Conservation (phyloP, 1,140 invertebrate species). For the Ceratina japonica region DNA sequence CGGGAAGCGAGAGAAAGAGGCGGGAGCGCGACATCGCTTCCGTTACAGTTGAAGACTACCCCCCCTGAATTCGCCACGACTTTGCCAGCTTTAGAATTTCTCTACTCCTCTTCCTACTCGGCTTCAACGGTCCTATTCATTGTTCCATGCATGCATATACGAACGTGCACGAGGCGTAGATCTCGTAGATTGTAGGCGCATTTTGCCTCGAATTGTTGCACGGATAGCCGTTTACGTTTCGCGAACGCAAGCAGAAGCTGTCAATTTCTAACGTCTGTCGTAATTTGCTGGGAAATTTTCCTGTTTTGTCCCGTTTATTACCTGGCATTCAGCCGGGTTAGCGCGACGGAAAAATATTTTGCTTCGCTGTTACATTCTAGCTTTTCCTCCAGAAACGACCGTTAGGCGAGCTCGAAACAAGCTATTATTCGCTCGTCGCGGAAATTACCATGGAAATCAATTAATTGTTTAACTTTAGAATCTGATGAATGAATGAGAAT, state of each 20-base stretch:
- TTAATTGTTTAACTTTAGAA: neutral
- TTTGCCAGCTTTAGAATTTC: constrained; percentile 64
- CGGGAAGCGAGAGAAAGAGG: neutral
- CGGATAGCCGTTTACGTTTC: constrained; percentile 7
- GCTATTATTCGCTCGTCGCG: neutral
- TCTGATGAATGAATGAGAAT: neutral
- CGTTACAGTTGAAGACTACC: constrained; percentile 66
- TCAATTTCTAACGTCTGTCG: constrained; percentile 1
- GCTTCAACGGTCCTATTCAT: constrained; percentile 26
- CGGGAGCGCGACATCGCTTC: constrained; percentile 47
- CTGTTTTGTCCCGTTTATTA: constrained; percentile 28
- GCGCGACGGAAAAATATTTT: constrained; percentile 11
- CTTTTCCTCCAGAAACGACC: neutral
- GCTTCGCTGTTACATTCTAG: neutral
- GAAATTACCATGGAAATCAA: too few relatives aligned
- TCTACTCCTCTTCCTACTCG: constrained; percentile 8
- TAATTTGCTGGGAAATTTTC: constrained; percentile 9
- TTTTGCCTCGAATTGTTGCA: constrained; percentile 24
- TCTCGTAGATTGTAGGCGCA: neutral
- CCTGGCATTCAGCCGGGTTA: constrained; percentile 11
- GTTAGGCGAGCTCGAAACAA: neutral
- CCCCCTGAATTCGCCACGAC: constrained; percentile 64
- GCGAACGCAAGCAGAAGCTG: neutral
- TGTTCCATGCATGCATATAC: neutral
- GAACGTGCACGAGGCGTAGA: neutral